phyloP scores from a whole-genome alignment of 1,140 invertebrate species.

The Drosophila pseudoobscura region DNA sequence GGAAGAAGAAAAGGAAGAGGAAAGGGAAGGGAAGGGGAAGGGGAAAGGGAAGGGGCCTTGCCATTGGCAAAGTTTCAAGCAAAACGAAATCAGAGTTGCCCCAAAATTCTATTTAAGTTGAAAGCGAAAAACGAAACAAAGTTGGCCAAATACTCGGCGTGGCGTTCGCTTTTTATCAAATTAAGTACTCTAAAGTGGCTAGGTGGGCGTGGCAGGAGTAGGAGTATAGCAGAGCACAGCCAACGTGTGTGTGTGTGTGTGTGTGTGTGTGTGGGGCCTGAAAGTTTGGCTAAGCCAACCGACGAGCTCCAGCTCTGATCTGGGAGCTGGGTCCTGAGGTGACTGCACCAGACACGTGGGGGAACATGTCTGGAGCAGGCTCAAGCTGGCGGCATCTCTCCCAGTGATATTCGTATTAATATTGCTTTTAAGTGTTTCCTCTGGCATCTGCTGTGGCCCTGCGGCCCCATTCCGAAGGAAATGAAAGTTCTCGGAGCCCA shows the following conservation, averaged over 20 bases:
- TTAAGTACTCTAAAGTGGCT: slow-evolving; percentile 44
- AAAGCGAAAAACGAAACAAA: slow-evolving; percentile 51
- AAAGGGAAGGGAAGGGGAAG: too few species aligned
- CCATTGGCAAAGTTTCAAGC: slow-evolving; percentile 28
- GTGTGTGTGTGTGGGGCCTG: too few species aligned
- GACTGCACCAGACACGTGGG: too few species aligned
- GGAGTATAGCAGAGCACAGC: too few species aligned
- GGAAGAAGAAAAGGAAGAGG: too few species aligned
- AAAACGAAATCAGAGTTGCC: slow-evolving; percentile 39
- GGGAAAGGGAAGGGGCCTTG: not conserved
- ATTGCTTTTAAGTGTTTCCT: slow-evolving; percentile 35
- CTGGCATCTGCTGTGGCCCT: slow-evolving; percentile 5
- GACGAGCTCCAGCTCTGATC: not conserved
- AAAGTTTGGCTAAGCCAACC: slow-evolving; percentile 15
- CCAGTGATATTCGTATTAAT: slow-evolving; percentile 31
- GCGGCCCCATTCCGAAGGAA: slow-evolving; percentile 2
- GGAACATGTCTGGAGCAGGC: slow-evolving; percentile 38
- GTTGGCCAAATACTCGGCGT: slow-evolving; percentile 37
- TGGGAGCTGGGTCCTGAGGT: too few species aligned
- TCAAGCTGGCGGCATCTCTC: not conserved
- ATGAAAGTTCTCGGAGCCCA: slow-evolving; percentile 3
- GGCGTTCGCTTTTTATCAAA: slow-evolving; percentile 37
- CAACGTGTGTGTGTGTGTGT: too few species aligned
- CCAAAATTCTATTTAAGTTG: slow-evolving; percentile 54
- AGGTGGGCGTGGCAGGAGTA: not conserved